Conservation (phyloP, 2,797 vertebrate species). For the Sebastes minor region DNA sequence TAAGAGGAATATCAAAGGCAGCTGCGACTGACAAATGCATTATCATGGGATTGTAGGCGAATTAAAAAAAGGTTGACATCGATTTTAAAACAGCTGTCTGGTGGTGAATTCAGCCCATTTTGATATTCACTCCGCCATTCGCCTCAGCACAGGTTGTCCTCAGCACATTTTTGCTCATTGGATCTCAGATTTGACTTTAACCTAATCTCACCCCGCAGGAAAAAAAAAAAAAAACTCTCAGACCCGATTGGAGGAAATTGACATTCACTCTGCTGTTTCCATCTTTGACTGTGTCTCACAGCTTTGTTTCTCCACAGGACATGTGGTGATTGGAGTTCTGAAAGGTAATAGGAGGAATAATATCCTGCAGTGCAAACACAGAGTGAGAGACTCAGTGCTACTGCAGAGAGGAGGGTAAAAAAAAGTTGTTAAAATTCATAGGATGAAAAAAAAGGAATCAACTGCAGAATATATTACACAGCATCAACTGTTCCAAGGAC, state of each 20-base stretch:
- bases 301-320: slow-evolving; percentile 77
- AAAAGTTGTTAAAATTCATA: slow-evolving; percentile 82
- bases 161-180: slow-evolving; percentile 42
- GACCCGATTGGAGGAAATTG: slow-evolving; percentile 68
- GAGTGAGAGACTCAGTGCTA: slow-evolving; percentile 38
- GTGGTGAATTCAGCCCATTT: slow-evolving; percentile 9
- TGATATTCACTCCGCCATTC: slow-evolving; percentile 10
- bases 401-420: slow-evolving; percentile 33
- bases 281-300: slow-evolving; percentile 52
- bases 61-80: slow-evolving; percentile 17
- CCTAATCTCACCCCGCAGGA: slow-evolving; percentile 56
- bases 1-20: slow-evolving; percentile 46
- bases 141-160: slow-evolving; percentile 26
- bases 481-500: slow-evolving; percentile 74
- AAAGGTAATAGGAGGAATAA: slow-evolving; percentile 75
- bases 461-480: slow-evolving; percentile 77
- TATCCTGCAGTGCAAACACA: slow-evolving; percentile 66
- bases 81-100: slow-evolving; percentile 34
- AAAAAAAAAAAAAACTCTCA: slow-evolving; percentile 3
- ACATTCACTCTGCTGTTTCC: slow-evolving; percentile 63
- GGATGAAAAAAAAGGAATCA: slow-evolving; percentile 68
- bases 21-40: slow-evolving; percentile 29
- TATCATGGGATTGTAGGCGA: slow-evolving; percentile 19
- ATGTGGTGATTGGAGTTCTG: slow-evolving; percentile 70
- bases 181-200: slow-evolving; percentile 57